Base-by-base conservation (phyloP, 2,113 vertebrate genomes). In the Cryptomyrus ogoouensis region DNA sequence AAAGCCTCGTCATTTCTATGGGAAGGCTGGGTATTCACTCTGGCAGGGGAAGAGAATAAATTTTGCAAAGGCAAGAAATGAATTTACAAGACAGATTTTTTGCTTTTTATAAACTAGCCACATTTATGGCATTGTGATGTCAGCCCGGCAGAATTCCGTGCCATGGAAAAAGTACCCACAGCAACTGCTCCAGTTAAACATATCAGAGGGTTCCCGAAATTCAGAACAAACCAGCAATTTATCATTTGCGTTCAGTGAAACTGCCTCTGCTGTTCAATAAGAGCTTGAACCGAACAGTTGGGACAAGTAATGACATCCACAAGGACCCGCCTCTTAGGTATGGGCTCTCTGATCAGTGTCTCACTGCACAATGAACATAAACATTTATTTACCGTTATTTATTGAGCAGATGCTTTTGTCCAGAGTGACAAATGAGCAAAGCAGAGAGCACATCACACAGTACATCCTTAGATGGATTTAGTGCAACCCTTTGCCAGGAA, bases 101-200 rank as follows among this genome's bases (percentile, higher is more conserved):
- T 80, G 74, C 83, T 47, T 84, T 84, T 84, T 84, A 47, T 46
- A 84, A 84, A 47, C 44, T 21, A 47, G 83, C 42, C 83, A 46
- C 83, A 84, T 47, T 84, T 46, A 84, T 84, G 83, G 83, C 42
- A 84, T 47, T 24, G 44, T 84, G 83, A 84, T 84, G 83, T 84
- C 83, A 84, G 24, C 24, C 42, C 39, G 44, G 44, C 44, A 47
- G 80, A 44, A 47, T 83, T 83, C 46, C 21, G 7, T 21, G 44
- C 44, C 83, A 12, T n/a, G 83, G 83, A 84, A 46, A 84, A 84
- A 84, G 47, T 47, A 84, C 44, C 83, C 80, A 42, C 9, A 42
- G 80, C 44, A 83, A 83, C 80, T 46, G 44, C 80, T 83, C 70
- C 74, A 42, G 74, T 19, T 80, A 19, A 47, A 84, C 39, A 46